Conservation (phyloP, 2,797 vertebrate genomes). For the Parauchenoglanis ngamensis region DNA sequence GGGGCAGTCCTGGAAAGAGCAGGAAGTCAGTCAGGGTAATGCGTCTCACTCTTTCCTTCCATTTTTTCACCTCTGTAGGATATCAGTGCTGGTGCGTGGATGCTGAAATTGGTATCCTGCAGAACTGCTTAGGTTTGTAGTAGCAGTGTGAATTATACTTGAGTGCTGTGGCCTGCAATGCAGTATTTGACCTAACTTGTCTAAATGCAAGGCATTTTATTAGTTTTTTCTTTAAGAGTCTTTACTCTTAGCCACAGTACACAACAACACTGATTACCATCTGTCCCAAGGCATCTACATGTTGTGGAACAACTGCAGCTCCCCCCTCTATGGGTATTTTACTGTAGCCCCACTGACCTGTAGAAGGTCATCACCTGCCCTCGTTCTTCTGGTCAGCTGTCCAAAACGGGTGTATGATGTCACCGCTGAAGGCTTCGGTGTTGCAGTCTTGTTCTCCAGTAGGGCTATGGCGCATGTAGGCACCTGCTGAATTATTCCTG, state of each 20-base stretch:
- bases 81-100: not conserved
- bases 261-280: not conserved
- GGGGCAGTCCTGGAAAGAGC: conserved; percentile 12
- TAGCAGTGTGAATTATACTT: not conserved
- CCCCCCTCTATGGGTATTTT: not conserved
- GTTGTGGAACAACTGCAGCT: conserved; percentile 14
- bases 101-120: not conserved
- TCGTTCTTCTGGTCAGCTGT: conserved; percentile 38
- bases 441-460: conserved; percentile 5
- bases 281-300: conserved; percentile 17
- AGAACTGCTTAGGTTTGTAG: not conserved
- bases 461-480: not conserved
- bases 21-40: conserved; percentile 5
- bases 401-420: conserved; percentile 28
- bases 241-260: not conserved
- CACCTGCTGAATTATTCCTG: conserved; percentile 30
- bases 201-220: not conserved
- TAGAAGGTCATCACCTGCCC: conserved; percentile 39
- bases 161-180: not conserved
- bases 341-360: conserved; percentile 18
- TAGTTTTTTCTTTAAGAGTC: no score
- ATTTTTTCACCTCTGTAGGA: not conserved
- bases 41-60: not conserved
- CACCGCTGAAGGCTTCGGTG: conserved; percentile 9
- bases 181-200: not conserved